A percentile compares a stretch with the other conserved stretches of the same genome.
Conservation (phyloP, 2,113 vertebrate species). For the Tachycineta bicolor region DNA sequence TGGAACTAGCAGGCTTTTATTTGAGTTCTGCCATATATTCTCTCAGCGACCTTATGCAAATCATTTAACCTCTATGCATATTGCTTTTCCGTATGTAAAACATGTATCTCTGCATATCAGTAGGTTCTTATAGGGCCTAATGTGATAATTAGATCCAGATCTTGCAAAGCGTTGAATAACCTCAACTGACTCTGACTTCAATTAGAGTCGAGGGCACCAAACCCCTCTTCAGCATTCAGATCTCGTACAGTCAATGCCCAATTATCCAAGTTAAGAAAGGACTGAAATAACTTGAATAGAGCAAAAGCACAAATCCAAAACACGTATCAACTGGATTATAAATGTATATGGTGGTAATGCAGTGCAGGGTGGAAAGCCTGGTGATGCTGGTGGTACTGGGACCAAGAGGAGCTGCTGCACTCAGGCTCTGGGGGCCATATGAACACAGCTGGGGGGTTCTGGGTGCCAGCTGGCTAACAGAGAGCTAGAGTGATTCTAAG, state of each 20-base stretch:
- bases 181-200: conserved; percentile 22
- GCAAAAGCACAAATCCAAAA: background rate
- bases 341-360: background rate
- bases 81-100: conserved; percentile 44
- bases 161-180: background rate
- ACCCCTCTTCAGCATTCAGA: background rate
- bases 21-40: conserved; percentile 14
- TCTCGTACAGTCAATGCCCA: background rate
- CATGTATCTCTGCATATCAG: background rate
- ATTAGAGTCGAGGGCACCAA: conserved; percentile 22
- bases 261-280: background rate
- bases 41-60: conserved; percentile 61
- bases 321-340: background rate
- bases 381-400: background rate
- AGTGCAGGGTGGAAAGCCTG: background rate
- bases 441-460: background rate
- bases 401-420: accelerated
- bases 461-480: background rate
- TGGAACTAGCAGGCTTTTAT: conserved; percentile 43
- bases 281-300: background rate
- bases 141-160: conserved; percentile 52
- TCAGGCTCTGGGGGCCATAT: background rate
- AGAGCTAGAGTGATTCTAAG: background rate
- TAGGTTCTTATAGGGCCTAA: background rate
- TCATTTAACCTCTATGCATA: conserved; percentile 46